phyloP scores from a whole-genome alignment of 2,797 vertebrate species.

The Sparidentex hasta region DNA sequence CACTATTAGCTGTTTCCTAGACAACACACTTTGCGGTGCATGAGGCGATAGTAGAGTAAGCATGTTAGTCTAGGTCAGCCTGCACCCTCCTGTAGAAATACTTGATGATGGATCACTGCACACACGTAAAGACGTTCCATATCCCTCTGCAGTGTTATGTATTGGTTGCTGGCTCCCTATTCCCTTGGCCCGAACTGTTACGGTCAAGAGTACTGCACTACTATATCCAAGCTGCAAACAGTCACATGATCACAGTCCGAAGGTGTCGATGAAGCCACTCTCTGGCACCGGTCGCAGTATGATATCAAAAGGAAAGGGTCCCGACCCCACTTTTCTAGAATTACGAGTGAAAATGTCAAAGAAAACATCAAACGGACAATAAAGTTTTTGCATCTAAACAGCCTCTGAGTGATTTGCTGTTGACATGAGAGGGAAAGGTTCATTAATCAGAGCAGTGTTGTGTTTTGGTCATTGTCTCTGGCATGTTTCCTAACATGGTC shows the following conservation, averaged over 20 bases:
- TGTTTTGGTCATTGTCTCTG: conserved; percentile 27
- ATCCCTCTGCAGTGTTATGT: conserved; percentile 66
- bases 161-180: conserved; percentile 57
- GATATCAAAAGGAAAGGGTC: conserved; percentile 64
- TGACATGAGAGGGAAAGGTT: background rate
- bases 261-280: conserved; percentile 57
- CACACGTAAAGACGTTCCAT: conserved; percentile 56
- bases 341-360: conserved; percentile 69
- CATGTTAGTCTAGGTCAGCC: conserved; percentile 82
- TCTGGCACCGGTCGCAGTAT: conserved; percentile 58
- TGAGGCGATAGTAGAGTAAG: conserved; percentile 78
- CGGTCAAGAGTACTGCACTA: conserved; percentile 66
- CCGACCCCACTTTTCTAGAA: conserved; percentile 80
- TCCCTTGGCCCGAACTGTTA: conserved; percentile 41
- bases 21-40: conserved; percentile 77
- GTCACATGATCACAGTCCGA: conserved; percentile 65
- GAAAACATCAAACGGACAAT: conserved; percentile 77
- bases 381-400: conserved; percentile 81
- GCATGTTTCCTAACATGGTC: conserved; percentile 41
- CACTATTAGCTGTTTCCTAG: conserved; percentile 80
- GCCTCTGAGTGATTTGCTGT: conserved; percentile 26
- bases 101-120: conserved; percentile 70
- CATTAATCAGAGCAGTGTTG: background rate
- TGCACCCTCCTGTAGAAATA: conserved; percentile 66
- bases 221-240: conserved; percentile 74